Base-by-base conservation (phyloP, 2,113 vertebrate species). In the Rhynchomys soricoides region DNA sequence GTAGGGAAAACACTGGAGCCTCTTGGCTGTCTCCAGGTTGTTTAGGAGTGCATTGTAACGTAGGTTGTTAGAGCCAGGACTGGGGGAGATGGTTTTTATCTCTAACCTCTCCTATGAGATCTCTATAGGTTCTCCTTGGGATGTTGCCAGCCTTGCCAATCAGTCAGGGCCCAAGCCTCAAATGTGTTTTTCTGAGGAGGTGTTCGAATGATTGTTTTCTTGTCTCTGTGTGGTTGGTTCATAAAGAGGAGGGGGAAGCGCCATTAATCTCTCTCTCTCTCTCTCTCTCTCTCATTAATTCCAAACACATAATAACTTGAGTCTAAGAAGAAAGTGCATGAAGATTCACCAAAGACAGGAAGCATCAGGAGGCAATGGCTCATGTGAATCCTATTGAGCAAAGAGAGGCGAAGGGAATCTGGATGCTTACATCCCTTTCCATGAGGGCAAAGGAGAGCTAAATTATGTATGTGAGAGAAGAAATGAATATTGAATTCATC, bases 91-190 rank as follows among this genome's bases (percentile, higher is more conserved):
- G 34, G 7, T 93, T 97, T 97, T 98, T 57, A 74, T 95, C 89
- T 96, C 89, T 95, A 95, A 94, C 89, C 81, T 94, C 89, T 59
- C 43, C 71, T 50, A 71, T 93, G 48, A 74, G 86, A 19, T 94
- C 48, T 70, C 89, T 96, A 90, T 66, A 90, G 74, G 96, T 97
- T 94, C 92, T 90, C 73, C 79, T 95, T 97, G 94, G 96, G 86
- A 85, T 95, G 86, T 91, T 97, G 95, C 91, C 96, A 94, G 59
- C 77, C 75, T 95, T 91, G 91, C 94, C 96, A 97, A 17, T 43
- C 87, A 95, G 74, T 89, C 85, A 89, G 64, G 79, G 95, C 95
- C 86, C 26, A 62, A 86, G 48, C 40, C 81, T 95, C 94, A 95
- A 97, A 93, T 71, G 92, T 91, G 31, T 89, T 96, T 93, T 85